phyloP scores from a whole-genome alignment of 2,888 invertebrate genomes.

The Scaptomyza flava region DNA sequence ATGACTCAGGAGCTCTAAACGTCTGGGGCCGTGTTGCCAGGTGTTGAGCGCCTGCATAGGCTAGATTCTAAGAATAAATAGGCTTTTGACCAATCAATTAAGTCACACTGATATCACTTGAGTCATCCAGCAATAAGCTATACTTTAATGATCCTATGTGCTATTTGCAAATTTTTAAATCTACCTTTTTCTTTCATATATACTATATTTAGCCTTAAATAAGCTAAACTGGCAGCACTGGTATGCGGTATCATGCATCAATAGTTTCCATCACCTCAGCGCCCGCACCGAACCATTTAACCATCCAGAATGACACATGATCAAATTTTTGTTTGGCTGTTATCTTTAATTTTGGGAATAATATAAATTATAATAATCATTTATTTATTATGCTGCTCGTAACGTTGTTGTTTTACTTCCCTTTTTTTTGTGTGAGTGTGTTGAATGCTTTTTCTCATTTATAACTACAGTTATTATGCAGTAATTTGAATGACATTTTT shows the following conservation, averaged over 20 bases:
- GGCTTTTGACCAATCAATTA: too few relatives aligned
- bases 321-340: slow-evolving; percentile 69
- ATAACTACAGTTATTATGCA: slow-evolving; percentile 66
- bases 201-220: too few relatives aligned
- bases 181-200: too few relatives aligned
- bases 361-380: slow-evolving; percentile 81
- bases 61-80: too few relatives aligned
- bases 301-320: slow-evolving; percentile 38
- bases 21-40: background rate
- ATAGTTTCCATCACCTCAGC: slow-evolving; percentile 1
- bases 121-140: too few relatives aligned
- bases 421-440: slow-evolving; percentile 51
- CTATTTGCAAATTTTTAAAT: too few relatives aligned
- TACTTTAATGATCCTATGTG: too few relatives aligned
- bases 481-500: slow-evolving; percentile 53
- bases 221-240: too few relatives aligned
- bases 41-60: too few relatives aligned
- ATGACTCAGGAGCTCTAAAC: slow-evolving; percentile 35
- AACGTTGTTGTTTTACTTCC: slow-evolving; percentile 75
- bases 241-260: background rate
- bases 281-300: background rate
- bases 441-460: slow-evolving; percentile 60
- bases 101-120: too few relatives aligned
- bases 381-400: slow-evolving; percentile 71
- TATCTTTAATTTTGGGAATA: slow-evolving; percentile 82